These are phyloP conservation scores for Conger conger DNA, from an alignment of 2,113 vertebrate species.

Conservation along the genomic window DNA sequence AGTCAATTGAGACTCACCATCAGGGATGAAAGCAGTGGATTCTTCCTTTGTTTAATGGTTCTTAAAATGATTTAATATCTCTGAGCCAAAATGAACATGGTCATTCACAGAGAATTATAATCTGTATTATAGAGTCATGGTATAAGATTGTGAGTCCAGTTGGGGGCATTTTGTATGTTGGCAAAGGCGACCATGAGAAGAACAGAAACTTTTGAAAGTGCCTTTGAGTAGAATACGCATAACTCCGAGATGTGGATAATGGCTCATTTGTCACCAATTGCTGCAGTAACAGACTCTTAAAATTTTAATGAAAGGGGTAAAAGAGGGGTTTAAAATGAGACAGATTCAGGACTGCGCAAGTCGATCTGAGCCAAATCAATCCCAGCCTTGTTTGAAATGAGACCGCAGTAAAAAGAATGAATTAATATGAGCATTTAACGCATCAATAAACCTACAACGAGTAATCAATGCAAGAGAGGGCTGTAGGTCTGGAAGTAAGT, in stretches of 20 bases:
- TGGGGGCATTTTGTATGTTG: not conserved
- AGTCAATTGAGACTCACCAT: not conserved
- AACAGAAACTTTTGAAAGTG: not conserved
- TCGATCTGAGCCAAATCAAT: constrained; percentile 7
- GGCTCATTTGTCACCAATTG: not conserved
- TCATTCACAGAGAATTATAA: not conserved
- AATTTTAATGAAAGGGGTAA: not conserved
- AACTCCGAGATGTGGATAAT: not conserved
- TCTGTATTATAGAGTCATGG: too few relatives aligned
- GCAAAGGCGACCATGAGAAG: not conserved
- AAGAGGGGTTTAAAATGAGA: not conserved
- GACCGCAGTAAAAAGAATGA: not conserved
- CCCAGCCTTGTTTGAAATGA: constrained; percentile 10
- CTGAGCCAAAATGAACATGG: not conserved
- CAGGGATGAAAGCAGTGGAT: not conserved
- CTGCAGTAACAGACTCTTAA: not conserved
- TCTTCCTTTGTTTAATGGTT: not conserved
- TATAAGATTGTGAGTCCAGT: too few relatives aligned
- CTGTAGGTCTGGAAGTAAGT: constrained; percentile 3
- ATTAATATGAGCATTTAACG: constrained; percentile 5
- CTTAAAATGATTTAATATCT: not conserved
- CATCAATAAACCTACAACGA: not conserved
- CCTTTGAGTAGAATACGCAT: not conserved
- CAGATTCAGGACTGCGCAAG: not conserved
- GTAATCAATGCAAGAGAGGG: constrained; percentile 11